A percentile compares a stretch with the other conserved stretches of the same genome.
Conservation (phyloP, 2,888 invertebrate genomes). For the Flexamia atlantica region DNA sequence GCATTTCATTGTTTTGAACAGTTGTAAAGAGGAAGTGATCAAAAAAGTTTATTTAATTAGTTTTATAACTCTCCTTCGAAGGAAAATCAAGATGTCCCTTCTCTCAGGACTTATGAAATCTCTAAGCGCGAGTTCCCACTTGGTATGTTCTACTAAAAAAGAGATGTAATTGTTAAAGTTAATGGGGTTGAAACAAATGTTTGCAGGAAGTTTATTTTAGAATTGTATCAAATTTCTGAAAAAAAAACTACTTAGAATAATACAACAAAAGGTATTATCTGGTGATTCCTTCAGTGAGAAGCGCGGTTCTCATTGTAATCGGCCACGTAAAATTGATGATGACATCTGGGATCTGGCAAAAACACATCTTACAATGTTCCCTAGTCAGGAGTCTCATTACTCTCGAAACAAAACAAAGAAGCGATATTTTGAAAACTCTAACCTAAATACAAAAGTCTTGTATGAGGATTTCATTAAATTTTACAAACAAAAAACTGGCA, state of each 20-base stretch:
- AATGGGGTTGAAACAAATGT: slow-evolving; percentile 26
- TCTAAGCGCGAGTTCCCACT: too few relatives aligned
- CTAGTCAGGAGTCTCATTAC: neutral
- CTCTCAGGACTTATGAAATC: too few relatives aligned
- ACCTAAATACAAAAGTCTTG: slow-evolving; percentile 45
- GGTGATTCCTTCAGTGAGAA: slow-evolving; percentile 3
- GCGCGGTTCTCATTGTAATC: slow-evolving; percentile 3
- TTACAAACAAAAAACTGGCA: neutral
- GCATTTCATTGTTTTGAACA: too few relatives aligned
- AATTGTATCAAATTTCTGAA: slow-evolving; percentile 10
- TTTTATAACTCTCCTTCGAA: too few relatives aligned
- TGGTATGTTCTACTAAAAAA: too few relatives aligned
- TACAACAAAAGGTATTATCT: slow-evolving; percentile 13
- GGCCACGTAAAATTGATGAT: slow-evolving; percentile 2
- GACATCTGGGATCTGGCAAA: neutral
- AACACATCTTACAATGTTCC: too few relatives aligned
- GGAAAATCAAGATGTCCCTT: too few relatives aligned
- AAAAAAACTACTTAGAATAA: neutral
- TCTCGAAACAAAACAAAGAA: slow-evolving; percentile 20
- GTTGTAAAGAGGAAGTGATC: too few relatives aligned
- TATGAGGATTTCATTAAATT: neutral
- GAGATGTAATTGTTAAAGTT: neutral
- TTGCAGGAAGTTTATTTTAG: neutral
- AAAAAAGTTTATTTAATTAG: too few relatives aligned
- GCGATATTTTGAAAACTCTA: slow-evolving; percentile 41